These are phyloP conservation scores for Anorthoa munda DNA, from an alignment of 2,888 invertebrate genomes.

Conservation along the genomic window DNA sequence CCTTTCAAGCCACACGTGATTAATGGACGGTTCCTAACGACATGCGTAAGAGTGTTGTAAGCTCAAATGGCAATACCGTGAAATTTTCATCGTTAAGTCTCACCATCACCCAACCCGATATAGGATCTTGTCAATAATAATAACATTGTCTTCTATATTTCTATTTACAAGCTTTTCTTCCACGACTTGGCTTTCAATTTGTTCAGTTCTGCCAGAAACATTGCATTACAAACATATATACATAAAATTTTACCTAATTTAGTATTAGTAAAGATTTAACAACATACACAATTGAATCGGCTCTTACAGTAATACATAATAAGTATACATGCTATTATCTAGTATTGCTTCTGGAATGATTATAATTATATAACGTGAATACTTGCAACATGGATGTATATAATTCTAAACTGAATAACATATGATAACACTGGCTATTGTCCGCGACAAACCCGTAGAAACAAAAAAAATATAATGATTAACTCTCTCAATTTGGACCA, in stretches of 20 bases:
- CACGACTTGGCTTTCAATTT: too few relatives aligned
- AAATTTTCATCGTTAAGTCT: too few relatives aligned
- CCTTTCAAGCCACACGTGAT: too few relatives aligned
- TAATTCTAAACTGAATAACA: neutral
- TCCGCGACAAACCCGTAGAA: too few relatives aligned
- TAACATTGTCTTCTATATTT: conserved; percentile 1
- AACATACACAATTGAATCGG: neutral
- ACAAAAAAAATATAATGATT: too few relatives aligned
- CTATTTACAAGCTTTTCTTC: neutral
- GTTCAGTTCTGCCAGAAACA: too few relatives aligned
- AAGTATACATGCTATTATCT: neutral
- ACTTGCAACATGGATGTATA: neutral
- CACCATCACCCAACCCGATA: too few relatives aligned
- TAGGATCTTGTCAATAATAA: neutral
- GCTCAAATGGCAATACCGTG: neutral
- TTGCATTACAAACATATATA: too few relatives aligned
- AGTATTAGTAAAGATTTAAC: neutral
- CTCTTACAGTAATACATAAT: neutral
- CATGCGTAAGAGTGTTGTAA: neutral
- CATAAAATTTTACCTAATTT: too few relatives aligned
- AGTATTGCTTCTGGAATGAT: conserved; percentile 38
- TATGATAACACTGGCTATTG: neutral
- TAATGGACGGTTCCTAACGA: too few relatives aligned
- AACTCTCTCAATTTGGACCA: too few relatives aligned
- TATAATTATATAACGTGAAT: conserved; percentile 2